Conservation (phyloP, 2,797 vertebrate species). For the Poliocrania exsul region DNA sequence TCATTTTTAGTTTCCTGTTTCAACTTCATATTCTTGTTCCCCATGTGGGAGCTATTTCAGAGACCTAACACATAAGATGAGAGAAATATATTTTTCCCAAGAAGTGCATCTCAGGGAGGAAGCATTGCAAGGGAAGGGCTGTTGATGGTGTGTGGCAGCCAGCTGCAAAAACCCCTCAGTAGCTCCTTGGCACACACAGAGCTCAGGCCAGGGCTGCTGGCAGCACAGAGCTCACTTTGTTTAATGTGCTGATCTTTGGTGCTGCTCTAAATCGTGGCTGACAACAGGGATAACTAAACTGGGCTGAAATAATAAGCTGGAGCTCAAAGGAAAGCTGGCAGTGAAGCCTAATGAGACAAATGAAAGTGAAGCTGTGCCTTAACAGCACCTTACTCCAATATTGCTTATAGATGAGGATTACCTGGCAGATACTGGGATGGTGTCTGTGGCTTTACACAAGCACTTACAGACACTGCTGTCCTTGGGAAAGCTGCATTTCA, state of each 20-base stretch:
- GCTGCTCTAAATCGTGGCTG: neutral
- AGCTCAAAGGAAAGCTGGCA: neutral
- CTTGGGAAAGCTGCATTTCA: neutral
- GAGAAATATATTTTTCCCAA: neutral
- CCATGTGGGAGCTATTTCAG: neutral
- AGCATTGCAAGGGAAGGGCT: neutral
- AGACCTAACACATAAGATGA: neutral
- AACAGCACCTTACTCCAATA: neutral
- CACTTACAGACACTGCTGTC: neutral
- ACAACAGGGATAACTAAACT: neutral
- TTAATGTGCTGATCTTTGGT: neutral
- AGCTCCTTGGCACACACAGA: neutral
- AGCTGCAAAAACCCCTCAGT: neutral
- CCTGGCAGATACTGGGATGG: neutral
- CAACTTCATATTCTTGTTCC: neutral
- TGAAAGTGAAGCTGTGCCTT: neutral
- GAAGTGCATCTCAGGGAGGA: fast-evolving
- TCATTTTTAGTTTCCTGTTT: neutral
- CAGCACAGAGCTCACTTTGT: neutral
- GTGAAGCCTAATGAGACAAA: neutral
- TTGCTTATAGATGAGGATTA: neutral
- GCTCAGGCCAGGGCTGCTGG: neutral
- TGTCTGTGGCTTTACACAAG: neutral
- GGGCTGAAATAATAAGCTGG: constrained; percentile 4
- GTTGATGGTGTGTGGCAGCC: neutral